Conservation (phyloP, 1,140 invertebrate species). For the Drosophila ironensis region DNA sequence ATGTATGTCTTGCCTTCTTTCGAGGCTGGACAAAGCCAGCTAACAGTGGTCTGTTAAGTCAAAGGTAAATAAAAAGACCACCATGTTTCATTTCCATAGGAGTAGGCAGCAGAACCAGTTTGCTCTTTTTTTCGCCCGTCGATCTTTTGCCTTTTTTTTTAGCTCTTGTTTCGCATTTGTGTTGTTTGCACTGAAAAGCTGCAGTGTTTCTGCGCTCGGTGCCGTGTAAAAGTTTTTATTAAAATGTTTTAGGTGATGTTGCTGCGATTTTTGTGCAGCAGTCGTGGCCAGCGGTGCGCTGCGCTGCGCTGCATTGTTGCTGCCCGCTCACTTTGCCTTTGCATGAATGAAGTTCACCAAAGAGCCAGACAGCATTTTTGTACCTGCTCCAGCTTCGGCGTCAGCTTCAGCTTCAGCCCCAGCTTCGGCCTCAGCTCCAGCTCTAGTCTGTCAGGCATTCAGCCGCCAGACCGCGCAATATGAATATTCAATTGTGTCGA, state of each 20-base stretch:
- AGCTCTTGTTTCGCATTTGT: conserved; percentile 44
- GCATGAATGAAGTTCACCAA: conserved; percentile 73
- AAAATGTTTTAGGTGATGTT: conserved; percentile 39
- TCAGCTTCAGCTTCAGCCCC: not conserved
- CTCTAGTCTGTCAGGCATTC: not conserved
- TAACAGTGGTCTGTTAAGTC: conserved; percentile 64
- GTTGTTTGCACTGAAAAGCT: conserved; percentile 26
- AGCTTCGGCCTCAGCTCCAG: not conserved
- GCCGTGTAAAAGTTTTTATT: conserved; percentile 52
- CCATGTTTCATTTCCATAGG: conserved; percentile 68
- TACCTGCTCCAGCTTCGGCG: conserved; percentile 16
- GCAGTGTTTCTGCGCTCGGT: conserved; percentile 18
- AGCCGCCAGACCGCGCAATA: too few species aligned
- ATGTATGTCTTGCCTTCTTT: not conserved
- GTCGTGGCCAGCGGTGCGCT: conserved; percentile 2
- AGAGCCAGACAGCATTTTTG: conserved; percentile 72
- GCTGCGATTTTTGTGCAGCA: conserved; percentile 39
- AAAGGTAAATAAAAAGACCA: conserved; percentile 62
- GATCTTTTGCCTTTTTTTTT: conserved; percentile 4
- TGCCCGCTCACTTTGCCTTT: conserved; percentile 50
- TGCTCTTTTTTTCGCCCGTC: conserved; percentile 37
- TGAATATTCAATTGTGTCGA: conserved; percentile 49
- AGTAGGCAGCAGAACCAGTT: conserved; percentile 52
- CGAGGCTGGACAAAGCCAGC: conserved; percentile 24
- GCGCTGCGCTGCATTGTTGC: not conserved